Conservation (phyloP, 2,113 vertebrate genomes). For the Mus spicilegus region DNA sequence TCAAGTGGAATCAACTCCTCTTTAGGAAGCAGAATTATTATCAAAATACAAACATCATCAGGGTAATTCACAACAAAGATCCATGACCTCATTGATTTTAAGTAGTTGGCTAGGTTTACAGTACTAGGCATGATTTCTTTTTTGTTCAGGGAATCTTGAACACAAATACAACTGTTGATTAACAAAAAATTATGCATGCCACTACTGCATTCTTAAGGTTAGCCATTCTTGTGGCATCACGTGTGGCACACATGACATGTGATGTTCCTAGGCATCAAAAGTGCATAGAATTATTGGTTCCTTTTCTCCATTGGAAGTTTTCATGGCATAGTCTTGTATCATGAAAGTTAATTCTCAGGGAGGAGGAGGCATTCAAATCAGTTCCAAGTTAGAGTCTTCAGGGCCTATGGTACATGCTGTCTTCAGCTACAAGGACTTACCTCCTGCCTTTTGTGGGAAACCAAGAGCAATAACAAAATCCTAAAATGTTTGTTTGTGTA, state of each 20-base stretch:
- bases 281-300: background rate
- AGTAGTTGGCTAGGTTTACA: background rate
- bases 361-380: background rate
- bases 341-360: background rate
- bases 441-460: background rate
- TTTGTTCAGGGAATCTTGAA: background rate
- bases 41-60: no score
- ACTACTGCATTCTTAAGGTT: no score
- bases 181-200: background rate
- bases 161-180: background rate
- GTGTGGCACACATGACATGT: background rate
- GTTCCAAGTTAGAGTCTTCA: background rate
- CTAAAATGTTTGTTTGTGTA: background rate
- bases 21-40: no score
- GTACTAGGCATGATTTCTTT: background rate
- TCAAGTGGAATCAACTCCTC: no score
- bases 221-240: background rate
- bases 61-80: no score
- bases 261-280: background rate
- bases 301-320: background rate
- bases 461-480: background rate
- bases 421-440: background rate
- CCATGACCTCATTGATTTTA: background rate
- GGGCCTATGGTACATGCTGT: background rate
- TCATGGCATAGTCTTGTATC: background rate